Base-by-base conservation (phyloP, 2,113 vertebrate species). In the Dasyprocta punctata region DNA sequence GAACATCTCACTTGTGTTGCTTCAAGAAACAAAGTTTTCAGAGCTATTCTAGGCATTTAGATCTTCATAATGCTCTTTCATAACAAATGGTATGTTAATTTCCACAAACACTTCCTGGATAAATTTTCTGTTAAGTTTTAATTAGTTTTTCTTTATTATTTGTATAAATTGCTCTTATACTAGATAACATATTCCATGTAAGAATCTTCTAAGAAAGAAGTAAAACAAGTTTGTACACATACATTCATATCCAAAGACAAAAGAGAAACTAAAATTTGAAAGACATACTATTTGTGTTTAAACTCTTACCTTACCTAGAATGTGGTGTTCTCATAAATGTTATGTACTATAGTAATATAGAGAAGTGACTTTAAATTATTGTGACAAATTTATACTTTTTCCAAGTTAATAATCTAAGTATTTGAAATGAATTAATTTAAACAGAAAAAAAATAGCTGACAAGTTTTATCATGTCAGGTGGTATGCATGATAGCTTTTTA, bases 381-480 rank as follows among this genome's bases (percentile, higher is more conserved):
- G 98, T 95, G 54, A 92, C 41, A 80, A 96, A 67, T 84, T 87
- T 96, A 90, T 41, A n/a, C 3, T 61, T 98, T 96, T 94, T 92
- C 86, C 52, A 95, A 92, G 54, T n/a, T 95, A 88, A 84, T 94
- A 89, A 78, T 86, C n/a, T 97, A 96, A 75, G 44, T 92, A 86
- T 90, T 91, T 96, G 90, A 58, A 96, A 86, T 73, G 85, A 80
- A 9, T 91, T 98, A 92, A 97, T 95, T 89, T 7, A 7, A 47
- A 0, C 89, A 20, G 52, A 89, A 97, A 36, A 36, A 98, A 95
- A 94, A n/a, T 87, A 65, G 38, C 69, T 98, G 98, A 98, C 98
- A 98, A 98, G 98, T 98, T 95, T 96, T 98, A 98, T 97, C 97
- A 41, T 98, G 98, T 98, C 97, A 97, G 97, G 84, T 97, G 98